A percentile compares a stretch with the other conserved stretches of the same genome.
Evolutionary conservation across 2,888 invertebrate genomes (phyloP).

Genomic region (Strigamia crassipes): DNA sequence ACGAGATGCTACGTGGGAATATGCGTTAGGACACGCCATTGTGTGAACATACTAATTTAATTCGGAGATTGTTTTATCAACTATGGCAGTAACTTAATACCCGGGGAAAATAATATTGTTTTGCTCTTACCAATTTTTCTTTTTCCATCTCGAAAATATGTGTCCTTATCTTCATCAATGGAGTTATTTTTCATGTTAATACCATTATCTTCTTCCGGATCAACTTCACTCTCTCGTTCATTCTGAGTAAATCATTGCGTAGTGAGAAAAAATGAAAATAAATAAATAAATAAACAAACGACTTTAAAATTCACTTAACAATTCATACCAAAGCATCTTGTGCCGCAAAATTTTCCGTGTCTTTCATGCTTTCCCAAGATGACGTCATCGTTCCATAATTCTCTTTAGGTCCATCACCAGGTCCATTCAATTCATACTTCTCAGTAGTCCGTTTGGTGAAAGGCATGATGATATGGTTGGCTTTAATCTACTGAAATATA

Average conservation of each 20-base stretch:
- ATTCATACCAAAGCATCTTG: conserved; percentile 42
- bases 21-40: no score
- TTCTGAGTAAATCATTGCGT: conserved; percentile 42
- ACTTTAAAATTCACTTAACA: not conserved
- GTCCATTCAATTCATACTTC: conserved; percentile 47
- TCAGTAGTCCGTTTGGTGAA: conserved; percentile 37
- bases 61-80: no score
- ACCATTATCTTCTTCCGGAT: conserved; percentile 49
- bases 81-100: no score
- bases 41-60: no score
- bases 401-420: conserved; percentile 44
- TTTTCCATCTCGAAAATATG: conserved; percentile 58
- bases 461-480: conserved; percentile 12
- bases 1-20: no score
- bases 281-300: not conserved
- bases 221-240: conserved; percentile 48
- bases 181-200: conserved; percentile 49
- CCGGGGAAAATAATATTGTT: no score
- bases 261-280: not conserved
- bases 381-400: conserved; percentile 47
- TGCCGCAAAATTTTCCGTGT: conserved; percentile 44
- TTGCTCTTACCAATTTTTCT: conserved; percentile 55
- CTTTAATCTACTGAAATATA: not conserved
- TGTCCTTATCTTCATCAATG: conserved; percentile 52
- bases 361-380: conserved; percentile 47